Base-by-base conservation (phyloP, 2,888 invertebrate genomes). In the Ornithoptera alexandrae region DNA sequence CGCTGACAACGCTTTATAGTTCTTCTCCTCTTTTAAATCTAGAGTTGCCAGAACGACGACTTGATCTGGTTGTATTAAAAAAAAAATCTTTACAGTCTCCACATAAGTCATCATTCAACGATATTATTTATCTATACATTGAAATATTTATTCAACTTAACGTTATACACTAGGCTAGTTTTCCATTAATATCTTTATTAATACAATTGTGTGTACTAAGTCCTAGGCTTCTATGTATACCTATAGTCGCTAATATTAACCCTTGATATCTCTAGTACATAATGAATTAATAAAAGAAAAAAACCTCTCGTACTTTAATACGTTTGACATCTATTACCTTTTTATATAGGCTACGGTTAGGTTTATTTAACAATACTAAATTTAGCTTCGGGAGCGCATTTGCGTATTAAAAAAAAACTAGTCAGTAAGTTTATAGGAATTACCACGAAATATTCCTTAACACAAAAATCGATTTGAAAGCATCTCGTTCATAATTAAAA, bases 401-500 rank as follows among this genome's bases (percentile, higher is more conserved):
- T 75, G 80, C 81, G 78, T 84, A 86, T 86, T 84, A 36, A 62
- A 64, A 63, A 69, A 69, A 83, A 84, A 85, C 88, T 88, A 89
- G 90, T 90, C 90, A 90, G 85, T 90, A 90, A 89, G 89, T 76
- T 81, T 84, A 85, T 82, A 84, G 79, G 71, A 73, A 74, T 68
- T 67, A 69, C 72, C 12, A 56, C 63, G 69, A 74, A 71, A 65
- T 69, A 67, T 70, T 65, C 69, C 65, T 65, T 65, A 71, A 68
- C 67, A 66, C 68, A 71, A 61, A 64, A 70, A 17, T 71, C 65
- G 65, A 63, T 69, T 70, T 60, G 65, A 69, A 70, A 67, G 66
- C 65, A 72, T 67, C 56, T 36, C 60, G 63, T 65, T 62, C 61
- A 58, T 61, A n/a, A 62, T 62, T 59, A 18, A 30, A 42, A 67